Evolutionary conservation across 1,140 invertebrate species (phyloP), one percentile per base, ranked within the genome.

Genomic region (Drosophila seguyi): DNA sequence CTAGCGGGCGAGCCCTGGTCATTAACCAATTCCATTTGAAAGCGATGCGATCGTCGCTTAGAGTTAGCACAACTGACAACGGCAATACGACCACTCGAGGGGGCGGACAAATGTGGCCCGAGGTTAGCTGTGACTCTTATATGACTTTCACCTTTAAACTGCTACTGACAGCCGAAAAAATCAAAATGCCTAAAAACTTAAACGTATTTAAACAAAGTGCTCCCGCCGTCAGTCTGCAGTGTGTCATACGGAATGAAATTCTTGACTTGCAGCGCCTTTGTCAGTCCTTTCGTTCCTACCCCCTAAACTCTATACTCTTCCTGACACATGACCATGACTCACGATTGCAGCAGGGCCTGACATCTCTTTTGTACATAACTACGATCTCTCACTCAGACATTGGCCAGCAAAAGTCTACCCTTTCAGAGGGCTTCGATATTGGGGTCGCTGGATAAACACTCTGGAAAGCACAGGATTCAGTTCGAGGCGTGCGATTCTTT

Each of bases 11-110:
- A 67, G 48, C 27, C 56, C 27, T 56, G 67, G 34, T 78, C 76
- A 87, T 87, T 83, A 88, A 88, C 60, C 52, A 88, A 83, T 88
- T 88, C 79, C 77, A 50, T 50, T 75, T 82, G 86, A 82, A 81
- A 61, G 41, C 45, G 50, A 60, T 58, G 56, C 61, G 55, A 47
- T 75, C 67, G 66, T 66, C 67, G 67, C 72, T 71, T 57, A 52
- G 44, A 62, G 74, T 71, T 82, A 55, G 42, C 41, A 11, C 29
- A 22, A 50, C 34, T 39, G 31, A 39, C 52, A 38, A 25, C 14
- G 34, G 7, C 34, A 22, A n/a, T 22, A 14, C 6, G 8, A 10
- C 34, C 52, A 25, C 42, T n/a, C 34, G 5, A 66, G 25, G 61
- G 34, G 38, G 68, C 27, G 36, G 65, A 22, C 20, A 4, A 31